These are phyloP conservation scores for Lobophora halterata DNA, from an alignment of 2,888 invertebrate genomes.

Conservation along the genomic window DNA sequence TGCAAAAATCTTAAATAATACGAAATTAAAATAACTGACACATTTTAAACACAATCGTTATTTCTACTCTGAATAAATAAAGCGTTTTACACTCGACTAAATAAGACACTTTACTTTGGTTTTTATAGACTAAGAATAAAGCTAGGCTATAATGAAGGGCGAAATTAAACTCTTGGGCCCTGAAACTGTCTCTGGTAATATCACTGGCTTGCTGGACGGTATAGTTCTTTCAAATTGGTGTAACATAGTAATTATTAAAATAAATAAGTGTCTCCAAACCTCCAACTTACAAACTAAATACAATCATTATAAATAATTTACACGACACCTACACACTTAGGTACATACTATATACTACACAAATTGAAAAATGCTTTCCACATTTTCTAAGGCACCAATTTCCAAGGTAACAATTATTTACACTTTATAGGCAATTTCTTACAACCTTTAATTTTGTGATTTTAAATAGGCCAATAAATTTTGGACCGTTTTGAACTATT, in stretches of 20 bases:
- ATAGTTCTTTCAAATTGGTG: constrained; percentile 18
- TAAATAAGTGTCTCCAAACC: constrained; percentile 10
- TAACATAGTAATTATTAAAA: constrained; percentile 10
- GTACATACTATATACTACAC: constrained; percentile 8
- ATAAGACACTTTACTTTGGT: constrained; percentile 76
- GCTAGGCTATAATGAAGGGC: constrained; percentile 3
- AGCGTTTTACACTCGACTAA: constrained; percentile 78
- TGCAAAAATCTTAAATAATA: constrained; percentile 3
- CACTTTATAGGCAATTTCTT: constrained; percentile 27
- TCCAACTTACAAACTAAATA: constrained; percentile 11
- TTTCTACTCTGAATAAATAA: constrained; percentile 63
- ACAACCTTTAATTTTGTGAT: constrained; percentile 33
- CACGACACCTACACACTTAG: constrained; percentile 2
- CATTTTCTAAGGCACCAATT: constrained; percentile 46
- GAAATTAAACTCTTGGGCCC: constrained; percentile 24
- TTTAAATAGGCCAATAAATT: constrained; percentile 11
- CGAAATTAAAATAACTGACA: constrained; percentile 2
- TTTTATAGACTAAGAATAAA: constrained; percentile 55
- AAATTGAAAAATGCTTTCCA: constrained; percentile 31
- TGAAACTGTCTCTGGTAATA: constrained; percentile 30
- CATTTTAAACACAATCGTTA: constrained; percentile 4
- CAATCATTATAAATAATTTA: constrained; percentile 18
- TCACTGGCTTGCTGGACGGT: constrained; percentile 41
- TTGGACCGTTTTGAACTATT: constrained; percentile 18
- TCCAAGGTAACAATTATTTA: constrained; percentile 51